Base-by-base conservation (phyloP, 2,797 vertebrate genomes). In the Etheostoma perlongum region DNA sequence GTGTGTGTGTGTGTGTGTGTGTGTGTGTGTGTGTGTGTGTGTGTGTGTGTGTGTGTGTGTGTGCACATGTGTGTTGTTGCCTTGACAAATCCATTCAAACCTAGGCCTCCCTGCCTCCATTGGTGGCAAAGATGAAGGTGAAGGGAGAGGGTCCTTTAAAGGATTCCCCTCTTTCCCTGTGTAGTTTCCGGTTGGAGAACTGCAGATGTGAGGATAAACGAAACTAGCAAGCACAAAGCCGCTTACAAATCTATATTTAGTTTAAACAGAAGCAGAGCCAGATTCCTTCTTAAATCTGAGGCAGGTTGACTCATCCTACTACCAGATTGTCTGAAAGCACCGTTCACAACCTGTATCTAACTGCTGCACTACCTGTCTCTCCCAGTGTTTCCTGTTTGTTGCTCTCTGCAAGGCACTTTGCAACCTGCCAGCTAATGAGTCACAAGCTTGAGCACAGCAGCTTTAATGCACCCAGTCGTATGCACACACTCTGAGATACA, bases 71-170 rank as follows among this genome's bases (percentile, higher is more conserved):
- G 16, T 48, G 46, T 85, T 88, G 96, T 96, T 98, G 96, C 97
- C 95, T 97, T 98, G 96, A 97, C 96, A 98, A 98, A 97, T 98
- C 97, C 98, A 97, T 98, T 97, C 95, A 97, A 96, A 95, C 94
- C 95, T 93, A 86, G 91, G 96, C 96, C 93, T 95, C 95, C 81
- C 64, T 88, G 94, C 94, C 93, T 97, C 96, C 96, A 97, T 97
- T 97, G 96, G 96, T 96, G 94, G 95, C 72, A 78, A 75, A 83
- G 87, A 84, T 77, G 94, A 93, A 87, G 86, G 83, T 89, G 77
- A 94, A 93, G 95, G 94, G 94, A 94, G 93, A 79, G 78, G 85
- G 81, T 65, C 92, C 95, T 97, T 98, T 98, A 95, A 98, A 98
- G 97, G 95, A 68, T 94, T 97, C 94, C 94, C 91, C 93, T 97